Percentiles rank a stretch among this genome's conserved stretches.
Conservation (phyloP, 2,888 invertebrate species). For the Ornithoptera priamus region DNA sequence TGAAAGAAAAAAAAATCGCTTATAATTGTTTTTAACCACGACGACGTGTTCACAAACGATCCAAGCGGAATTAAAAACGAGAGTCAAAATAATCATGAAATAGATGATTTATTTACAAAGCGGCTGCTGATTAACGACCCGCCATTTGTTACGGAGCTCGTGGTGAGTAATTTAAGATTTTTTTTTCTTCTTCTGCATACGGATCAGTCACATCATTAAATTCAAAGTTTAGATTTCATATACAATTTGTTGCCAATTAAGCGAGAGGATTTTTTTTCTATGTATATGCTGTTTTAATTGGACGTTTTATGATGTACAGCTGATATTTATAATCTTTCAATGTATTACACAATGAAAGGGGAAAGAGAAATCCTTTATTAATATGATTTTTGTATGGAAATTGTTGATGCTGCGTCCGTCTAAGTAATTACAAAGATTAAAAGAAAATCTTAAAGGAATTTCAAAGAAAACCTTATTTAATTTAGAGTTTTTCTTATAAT, state of each 20-base stretch:
- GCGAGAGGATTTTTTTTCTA: neutral
- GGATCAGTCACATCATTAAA: constrained; percentile 17
- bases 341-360: no score
- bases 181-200: constrained; percentile 15
- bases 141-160: constrained; percentile 23
- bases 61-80: constrained; percentile 17
- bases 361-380: no score
- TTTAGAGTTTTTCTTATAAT: no score
- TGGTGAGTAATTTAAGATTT: constrained; percentile 26
- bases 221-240: constrained; percentile 23
- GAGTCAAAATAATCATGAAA: constrained; percentile 26
- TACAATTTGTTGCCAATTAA: constrained; percentile 29
- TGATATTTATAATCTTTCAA: neutral
- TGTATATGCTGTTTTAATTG: constrained; percentile 17
- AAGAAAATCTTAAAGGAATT: no score
- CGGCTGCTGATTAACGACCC: constrained; percentile 19
- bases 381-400: no score
- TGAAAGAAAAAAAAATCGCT: no score
- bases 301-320: constrained; percentile 6
- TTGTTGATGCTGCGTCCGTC: no score
- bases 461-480: no score
- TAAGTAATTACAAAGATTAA: no score
- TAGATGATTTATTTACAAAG: constrained; percentile 25
- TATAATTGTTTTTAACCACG: no score
- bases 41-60: neutral